These are phyloP conservation scores for Barnardius zonarius DNA, from an alignment of 2,113 vertebrate species.

Conservation along the genomic window DNA sequence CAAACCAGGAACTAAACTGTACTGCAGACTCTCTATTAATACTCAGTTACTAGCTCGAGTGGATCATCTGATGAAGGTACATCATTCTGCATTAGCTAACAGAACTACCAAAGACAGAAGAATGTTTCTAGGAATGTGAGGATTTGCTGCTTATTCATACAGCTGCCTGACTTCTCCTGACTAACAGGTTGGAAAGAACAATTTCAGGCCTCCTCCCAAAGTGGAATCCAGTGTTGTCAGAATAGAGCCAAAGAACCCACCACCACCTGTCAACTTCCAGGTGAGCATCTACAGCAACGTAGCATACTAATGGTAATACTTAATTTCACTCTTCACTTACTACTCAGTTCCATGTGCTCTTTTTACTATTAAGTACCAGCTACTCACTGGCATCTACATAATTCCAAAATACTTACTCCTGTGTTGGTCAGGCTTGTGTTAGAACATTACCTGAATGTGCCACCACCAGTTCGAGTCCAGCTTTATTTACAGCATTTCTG, in stretches of 20 bases:
- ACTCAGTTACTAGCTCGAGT: constrained; percentile 93
- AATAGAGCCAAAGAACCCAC: constrained; percentile 97
- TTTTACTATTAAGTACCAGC: background rate
- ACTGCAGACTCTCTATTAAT: constrained; percentile 95
- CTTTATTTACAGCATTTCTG: background rate
- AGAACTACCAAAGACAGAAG: background rate
- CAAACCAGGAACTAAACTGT: constrained; percentile 91
- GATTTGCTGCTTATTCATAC: constrained; percentile 21
- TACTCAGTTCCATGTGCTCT: background rate
- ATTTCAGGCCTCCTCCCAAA: constrained; percentile 96
- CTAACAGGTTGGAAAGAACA: constrained; percentile 93
- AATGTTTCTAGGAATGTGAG: background rate
- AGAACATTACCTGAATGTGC: rapidly evolving
- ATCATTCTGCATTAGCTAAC: background rate
- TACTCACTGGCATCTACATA: background rate
- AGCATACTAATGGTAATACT: background rate
- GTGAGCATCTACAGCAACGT: constrained; percentile 53
- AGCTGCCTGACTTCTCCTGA: constrained; percentile 3
- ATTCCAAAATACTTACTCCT: background rate
- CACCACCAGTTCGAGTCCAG: rapidly evolving
- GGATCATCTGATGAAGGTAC: constrained; percentile 97
- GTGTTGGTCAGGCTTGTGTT: background rate
- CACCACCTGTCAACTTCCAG: constrained; percentile 96
- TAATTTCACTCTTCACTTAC: background rate
- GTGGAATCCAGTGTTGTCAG: constrained; percentile 98